Evolutionary conservation across 2,113 vertebrate species (phyloP), one percentile per base, ranked within the genome.

Genomic region (Theristicus caerulescens): DNA sequence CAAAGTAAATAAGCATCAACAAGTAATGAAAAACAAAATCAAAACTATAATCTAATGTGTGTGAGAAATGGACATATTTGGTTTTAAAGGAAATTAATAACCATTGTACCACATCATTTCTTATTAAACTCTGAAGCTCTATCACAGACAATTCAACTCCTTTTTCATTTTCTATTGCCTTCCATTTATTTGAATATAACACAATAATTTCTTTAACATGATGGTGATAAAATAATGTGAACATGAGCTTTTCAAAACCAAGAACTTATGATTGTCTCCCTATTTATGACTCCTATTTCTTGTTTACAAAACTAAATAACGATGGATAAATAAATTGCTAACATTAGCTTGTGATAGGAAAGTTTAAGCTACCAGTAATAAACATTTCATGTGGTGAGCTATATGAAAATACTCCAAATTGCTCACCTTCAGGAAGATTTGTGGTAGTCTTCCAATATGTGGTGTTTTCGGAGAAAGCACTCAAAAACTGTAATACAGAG

Each of bases 131-230:
- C 34, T 57, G 61, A 93, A 65, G 54, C 32, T 82, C n/a, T 94
- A 12, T 54, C 34, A 84, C 25, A 91, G 40, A 71, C 26, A 82
- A 66, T 74, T 85, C 54, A 62, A 73, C 8, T 78, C 27, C 4
- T 71, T 97, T 94, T 88, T 59, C 8, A 70, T 95, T 94, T 97
- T 61, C 12, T 44, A 84, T 96, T 95, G 29, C n/a, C 91, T 96
- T 96, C 76, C 21, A 93, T 91, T 87, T 88, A 70, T 94, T 96
- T 96, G 17, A 92, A 71, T 93, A 89, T 89, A 88, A 93, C 42
- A 47, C 14, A 85, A 42, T 82, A 82, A 92, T 93, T 90, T 59
- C 20, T 88, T 24, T 86, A 92, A 92, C 54, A 76, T 13, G 9
- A 44, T 81, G 54, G 4, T 90, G 31, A 96, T 83, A 83, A 93